Conservation (phyloP, 2,888 invertebrate genomes). For the Balanococcus diminutus region DNA sequence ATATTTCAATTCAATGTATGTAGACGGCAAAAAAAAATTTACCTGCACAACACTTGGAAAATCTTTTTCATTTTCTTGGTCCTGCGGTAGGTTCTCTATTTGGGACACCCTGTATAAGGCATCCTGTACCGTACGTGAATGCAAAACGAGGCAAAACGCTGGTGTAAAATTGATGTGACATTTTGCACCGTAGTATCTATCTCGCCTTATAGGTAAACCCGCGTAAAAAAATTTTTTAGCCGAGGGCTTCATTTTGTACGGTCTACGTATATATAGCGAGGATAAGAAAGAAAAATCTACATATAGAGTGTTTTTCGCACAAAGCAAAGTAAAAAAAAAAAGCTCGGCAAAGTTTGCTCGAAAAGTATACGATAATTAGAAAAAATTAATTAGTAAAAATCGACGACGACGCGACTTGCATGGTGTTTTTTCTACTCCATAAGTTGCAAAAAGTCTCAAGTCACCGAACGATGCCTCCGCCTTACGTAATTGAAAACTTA, state of each 20-base stretch:
- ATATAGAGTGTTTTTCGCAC: too few species aligned
- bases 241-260: not conserved
- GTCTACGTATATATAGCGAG: not conserved
- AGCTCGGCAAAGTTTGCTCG: not conserved
- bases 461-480: not conserved
- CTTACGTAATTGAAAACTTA: slow-evolving; percentile 19
- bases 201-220: not conserved
- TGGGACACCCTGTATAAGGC: too few species aligned
- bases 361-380: not conserved
- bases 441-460: not conserved
- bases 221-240: not conserved
- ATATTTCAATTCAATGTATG: too few species aligned
- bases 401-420: not conserved
- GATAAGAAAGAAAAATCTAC: too few species aligned
- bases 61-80: too few species aligned
- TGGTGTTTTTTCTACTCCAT: not conserved
- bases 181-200: not conserved
- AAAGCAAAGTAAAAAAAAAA: not conserved
- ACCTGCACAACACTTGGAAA: too few species aligned
- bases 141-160: not conserved
- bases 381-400: not conserved
- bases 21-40: too few species aligned
- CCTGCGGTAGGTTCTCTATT: too few species aligned
- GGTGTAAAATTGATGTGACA: slow-evolving; percentile 31
- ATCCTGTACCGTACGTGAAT: not conserved